A percentile compares a stretch with the other conserved stretches of the same genome.
Conservation (phyloP, 2,888 invertebrate genomes). For the Hemaris fuciformis region DNA sequence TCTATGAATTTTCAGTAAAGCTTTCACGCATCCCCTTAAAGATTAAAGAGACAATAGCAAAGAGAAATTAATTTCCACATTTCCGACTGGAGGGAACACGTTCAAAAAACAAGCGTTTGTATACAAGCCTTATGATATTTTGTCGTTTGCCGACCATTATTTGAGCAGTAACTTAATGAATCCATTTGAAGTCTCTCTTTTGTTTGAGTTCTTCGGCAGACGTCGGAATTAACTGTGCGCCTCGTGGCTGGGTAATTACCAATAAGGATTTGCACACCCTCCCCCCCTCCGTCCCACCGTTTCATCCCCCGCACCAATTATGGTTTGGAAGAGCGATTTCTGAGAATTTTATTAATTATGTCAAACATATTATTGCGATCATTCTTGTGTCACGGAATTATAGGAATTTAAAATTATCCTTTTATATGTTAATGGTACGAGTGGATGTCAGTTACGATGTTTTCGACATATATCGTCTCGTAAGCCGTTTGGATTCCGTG, state of each 20-base stretch:
- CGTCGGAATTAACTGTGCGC: conserved; percentile 47
- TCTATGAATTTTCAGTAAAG: neutral
- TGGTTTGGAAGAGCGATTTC: conserved; percentile 38
- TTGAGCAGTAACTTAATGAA: conserved; percentile 63
- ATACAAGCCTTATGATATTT: conserved; percentile 13
- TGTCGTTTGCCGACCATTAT: conserved; percentile 39
- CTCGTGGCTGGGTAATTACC: conserved; percentile 51
- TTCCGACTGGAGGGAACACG: conserved; percentile 15
- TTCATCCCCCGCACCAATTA: conserved; percentile 35
- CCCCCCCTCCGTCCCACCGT: neutral
- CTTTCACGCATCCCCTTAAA: neutral
- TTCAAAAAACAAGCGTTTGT: conserved; percentile 11
- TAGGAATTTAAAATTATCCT: too few relatives aligned
- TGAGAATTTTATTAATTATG: conserved; percentile 38
- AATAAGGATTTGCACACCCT: conserved; percentile 37
- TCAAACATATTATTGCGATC: conserved; percentile 24
- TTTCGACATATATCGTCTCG: too few relatives aligned
- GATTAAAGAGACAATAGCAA: neutral
- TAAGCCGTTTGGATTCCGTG: too few relatives aligned
- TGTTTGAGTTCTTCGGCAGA: conserved; percentile 62
- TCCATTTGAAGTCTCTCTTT: conserved; percentile 61
- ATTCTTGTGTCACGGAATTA: neutral
- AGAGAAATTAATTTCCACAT: neutral
- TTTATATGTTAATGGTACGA: neutral
- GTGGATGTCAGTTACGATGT: too few relatives aligned